phyloP scores from a whole-genome alignment of 2,113 vertebrate species.

The Ornithorhynchus anatinus region DNA sequence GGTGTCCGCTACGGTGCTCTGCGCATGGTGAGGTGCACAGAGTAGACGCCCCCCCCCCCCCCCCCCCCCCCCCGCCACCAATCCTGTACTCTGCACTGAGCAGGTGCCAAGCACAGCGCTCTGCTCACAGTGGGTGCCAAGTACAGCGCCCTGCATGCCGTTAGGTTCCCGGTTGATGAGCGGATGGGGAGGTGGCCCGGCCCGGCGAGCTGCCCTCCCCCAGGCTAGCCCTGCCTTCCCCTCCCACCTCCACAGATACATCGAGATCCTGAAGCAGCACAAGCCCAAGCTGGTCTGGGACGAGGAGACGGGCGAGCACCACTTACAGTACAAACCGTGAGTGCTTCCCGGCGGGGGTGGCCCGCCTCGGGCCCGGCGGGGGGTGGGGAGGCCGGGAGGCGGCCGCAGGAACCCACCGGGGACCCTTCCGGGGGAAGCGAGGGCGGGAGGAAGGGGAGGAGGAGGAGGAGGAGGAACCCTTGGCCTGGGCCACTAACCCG shows the following conservation, averaged over 20 bases:
- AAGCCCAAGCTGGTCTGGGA: slow-evolving; percentile 90
- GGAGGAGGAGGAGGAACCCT: too few species aligned
- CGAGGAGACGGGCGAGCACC: slow-evolving; percentile 86
- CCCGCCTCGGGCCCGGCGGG: rapidly evolving
- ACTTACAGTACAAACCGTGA: slow-evolving; percentile 91
- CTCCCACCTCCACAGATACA: slow-evolving; percentile 64
- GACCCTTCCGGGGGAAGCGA: too few species aligned
- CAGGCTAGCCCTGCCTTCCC: rapidly evolving
- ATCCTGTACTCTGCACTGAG: background rate
- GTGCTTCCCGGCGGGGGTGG: background rate
- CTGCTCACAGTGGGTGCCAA: too few species aligned
- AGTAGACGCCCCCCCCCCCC: too few species aligned
- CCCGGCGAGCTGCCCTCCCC: background rate
- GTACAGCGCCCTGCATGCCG: too few species aligned
- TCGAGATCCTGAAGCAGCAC: slow-evolving; percentile 89
- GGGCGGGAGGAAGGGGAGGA: background rate
- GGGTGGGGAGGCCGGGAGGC: background rate
- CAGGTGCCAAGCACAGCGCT: too few species aligned
- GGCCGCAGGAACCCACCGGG: rapidly evolving
- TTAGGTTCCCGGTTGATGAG: too few species aligned
- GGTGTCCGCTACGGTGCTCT: too few species aligned
- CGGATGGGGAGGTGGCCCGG: background rate
- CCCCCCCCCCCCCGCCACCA: too few species aligned
- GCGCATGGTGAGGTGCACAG: too few species aligned
- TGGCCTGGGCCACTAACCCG: background rate